Conservation (phyloP, 2,888 invertebrate species). For the Eilema caniola region DNA sequence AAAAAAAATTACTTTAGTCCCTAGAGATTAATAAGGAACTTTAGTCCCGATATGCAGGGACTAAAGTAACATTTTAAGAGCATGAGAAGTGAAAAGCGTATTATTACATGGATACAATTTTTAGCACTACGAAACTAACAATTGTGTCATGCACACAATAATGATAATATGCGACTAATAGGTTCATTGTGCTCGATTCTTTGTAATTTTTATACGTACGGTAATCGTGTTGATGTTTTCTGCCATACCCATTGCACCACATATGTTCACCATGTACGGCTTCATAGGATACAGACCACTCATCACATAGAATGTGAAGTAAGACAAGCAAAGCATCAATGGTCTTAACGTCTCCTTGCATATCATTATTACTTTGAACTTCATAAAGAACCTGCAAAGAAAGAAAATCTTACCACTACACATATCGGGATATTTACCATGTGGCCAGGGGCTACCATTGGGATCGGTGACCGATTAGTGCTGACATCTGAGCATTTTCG, state of each 20-base stretch:
- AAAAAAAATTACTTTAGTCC: no score
- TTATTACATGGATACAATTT: not conserved
- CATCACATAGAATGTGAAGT: slow-evolving; percentile 84
- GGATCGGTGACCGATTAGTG: no score
- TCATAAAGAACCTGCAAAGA: slow-evolving; percentile 63
- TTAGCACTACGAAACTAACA: not conserved
- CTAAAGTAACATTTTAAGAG: no score
- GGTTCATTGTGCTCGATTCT: not conserved
- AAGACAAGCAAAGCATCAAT: slow-evolving; percentile 74
- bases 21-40: no score
- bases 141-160: not conserved
- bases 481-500: no score
- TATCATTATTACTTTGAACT: slow-evolving; percentile 77
- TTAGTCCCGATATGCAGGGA: no score
- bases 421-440: no score
- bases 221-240: slow-evolving; percentile 74
- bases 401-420: not conserved
- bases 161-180: not conserved
- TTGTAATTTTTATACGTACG: slow-evolving; percentile 60
- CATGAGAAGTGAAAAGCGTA: no score
- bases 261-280: slow-evolving; percentile 85
- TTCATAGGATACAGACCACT: slow-evolving; percentile 82
- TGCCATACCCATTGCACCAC: slow-evolving; percentile 79
- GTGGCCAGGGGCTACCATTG: no score
- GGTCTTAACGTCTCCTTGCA: slow-evolving; percentile 84